Base-by-base conservation (phyloP, 1,140 invertebrate genomes). In the Pygmarrhopalites habei region DNA sequence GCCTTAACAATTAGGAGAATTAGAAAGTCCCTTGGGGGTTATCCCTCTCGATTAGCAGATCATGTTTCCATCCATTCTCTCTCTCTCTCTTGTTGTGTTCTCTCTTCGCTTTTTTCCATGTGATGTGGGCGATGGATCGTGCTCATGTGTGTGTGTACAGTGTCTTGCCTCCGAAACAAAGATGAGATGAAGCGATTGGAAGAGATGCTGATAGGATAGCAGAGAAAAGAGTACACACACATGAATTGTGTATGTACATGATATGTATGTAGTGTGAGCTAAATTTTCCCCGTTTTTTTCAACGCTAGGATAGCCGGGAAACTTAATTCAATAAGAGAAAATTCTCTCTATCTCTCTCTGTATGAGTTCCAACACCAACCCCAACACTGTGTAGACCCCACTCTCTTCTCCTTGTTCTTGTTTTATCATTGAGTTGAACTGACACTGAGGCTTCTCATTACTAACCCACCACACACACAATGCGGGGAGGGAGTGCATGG, bases 11-110 rank as follows among this genome's bases (percentile, higher is more conserved):
- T 70, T 70, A 70, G 60, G 65, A 67, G 69, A 70, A 70, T 70
- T 70, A 70, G 62, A 43, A 67, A 65, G 58, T 70, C 69, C 59
- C 65, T 15, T 19, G 69, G 65, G 69, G 64, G 41, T 70, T 67
- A 63, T 63, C 62, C 68, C 65, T 70, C 69, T 65, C 69, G 69
- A 70, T 67, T 67, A 70, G 58, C 60, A 70, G 69, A 70, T 70
- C 69, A 70, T 70, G 65, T 70, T 70, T 65, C 68, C 19, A 56
- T 41, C 61, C 60, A 57, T 57, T n/a, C 49, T 62, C 52, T n/a
- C n/a, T n/a, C n/a, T n/a, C n/a, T n/a, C n/a, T n/a, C n/a, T n/a
- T n/a, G n/a, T n/a, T n/a, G n/a, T n/a, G 41, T 28, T 21, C 35
- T 41, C 47, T 52, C 46, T 15, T 15, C 25, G 39, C 59, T 26